Evolutionary conservation across 1,140 invertebrate genomes (phyloP).

Genomic region (Hormaphis cornu): DNA sequence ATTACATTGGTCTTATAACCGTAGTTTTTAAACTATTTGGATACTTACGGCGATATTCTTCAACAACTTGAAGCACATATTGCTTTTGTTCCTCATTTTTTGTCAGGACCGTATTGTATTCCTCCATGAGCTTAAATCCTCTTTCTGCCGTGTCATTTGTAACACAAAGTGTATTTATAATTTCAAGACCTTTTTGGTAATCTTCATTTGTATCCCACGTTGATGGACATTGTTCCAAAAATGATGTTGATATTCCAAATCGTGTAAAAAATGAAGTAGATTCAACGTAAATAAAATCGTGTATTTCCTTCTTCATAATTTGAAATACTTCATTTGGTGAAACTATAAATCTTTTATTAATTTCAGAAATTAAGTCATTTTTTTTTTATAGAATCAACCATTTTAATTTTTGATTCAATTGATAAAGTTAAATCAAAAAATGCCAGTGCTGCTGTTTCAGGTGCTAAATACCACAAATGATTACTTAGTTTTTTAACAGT

Average conservation of each 20-base stretch:
- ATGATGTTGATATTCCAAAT: not conserved
- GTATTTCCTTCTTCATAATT: not conserved
- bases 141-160: conserved; percentile 31
- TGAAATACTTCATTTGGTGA: not conserved
- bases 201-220: not conserved
- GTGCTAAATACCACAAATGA: conserved; percentile 4
- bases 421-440: not conserved
- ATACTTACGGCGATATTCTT: too few relatives aligned
- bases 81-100: too few relatives aligned
- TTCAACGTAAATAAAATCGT: not conserved
- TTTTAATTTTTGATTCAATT: not conserved
- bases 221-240: not conserved
- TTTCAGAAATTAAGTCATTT: not conserved
- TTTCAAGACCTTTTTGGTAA: conserved; percentile 14
- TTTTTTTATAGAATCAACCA: not conserved
- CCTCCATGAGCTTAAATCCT: conserved; percentile 23
- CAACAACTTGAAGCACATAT: too few relatives aligned
- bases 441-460: not conserved
- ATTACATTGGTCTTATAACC: too few relatives aligned
- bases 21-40: too few relatives aligned
- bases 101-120: conserved; percentile 26
- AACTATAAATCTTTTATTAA: not conserved
- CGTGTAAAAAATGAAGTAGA: not conserved
- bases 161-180: conserved; percentile 30
- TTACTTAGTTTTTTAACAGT: conserved; percentile 34